phyloP scores from a whole-genome alignment of 2,888 invertebrate species.

The Tachina grossa region DNA sequence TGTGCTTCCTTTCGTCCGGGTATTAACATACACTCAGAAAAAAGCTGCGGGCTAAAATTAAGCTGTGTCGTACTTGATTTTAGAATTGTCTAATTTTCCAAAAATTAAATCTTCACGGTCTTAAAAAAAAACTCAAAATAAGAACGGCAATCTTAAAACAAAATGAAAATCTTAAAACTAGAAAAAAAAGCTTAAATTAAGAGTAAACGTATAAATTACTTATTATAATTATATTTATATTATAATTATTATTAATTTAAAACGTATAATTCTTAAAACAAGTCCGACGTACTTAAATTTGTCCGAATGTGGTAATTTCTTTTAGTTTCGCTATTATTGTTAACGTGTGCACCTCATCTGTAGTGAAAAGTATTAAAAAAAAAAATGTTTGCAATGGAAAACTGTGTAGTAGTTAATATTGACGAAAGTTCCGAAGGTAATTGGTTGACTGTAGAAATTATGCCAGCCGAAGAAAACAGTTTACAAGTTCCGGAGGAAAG shows the following conservation, averaged over 20 bases:
- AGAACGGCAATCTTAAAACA: background rate
- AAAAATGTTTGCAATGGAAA: conserved; percentile 12
- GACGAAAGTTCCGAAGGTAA: too few species aligned
- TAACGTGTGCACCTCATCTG: background rate
- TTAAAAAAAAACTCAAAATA: background rate
- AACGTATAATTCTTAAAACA: conserved; percentile 32
- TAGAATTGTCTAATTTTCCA: conserved; percentile 14
- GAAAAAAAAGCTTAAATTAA: conserved; percentile 14
- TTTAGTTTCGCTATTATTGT: conserved; percentile 17
- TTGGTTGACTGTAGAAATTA: too few species aligned
- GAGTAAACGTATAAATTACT: conserved; percentile 26
- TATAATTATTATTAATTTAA: conserved; percentile 30
- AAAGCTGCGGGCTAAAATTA: conserved; percentile 43
- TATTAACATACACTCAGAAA: conserved; percentile 42
- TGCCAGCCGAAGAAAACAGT: too few species aligned
- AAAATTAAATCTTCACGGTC: background rate
- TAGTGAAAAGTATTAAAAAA: conserved; percentile 22
- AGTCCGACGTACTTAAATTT: conserved; percentile 25
- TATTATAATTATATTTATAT: conserved; percentile 17
- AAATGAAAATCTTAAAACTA: conserved; percentile 17
- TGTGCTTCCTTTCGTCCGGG: too few species aligned
- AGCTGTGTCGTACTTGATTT: conserved; percentile 26
- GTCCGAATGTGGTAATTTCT: too few species aligned
- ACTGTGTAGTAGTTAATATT: too few species aligned
- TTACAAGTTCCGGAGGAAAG: too few species aligned